phyloP scores from a whole-genome alignment of 2,888 invertebrate genomes.

The Panopea generosa region DNA sequence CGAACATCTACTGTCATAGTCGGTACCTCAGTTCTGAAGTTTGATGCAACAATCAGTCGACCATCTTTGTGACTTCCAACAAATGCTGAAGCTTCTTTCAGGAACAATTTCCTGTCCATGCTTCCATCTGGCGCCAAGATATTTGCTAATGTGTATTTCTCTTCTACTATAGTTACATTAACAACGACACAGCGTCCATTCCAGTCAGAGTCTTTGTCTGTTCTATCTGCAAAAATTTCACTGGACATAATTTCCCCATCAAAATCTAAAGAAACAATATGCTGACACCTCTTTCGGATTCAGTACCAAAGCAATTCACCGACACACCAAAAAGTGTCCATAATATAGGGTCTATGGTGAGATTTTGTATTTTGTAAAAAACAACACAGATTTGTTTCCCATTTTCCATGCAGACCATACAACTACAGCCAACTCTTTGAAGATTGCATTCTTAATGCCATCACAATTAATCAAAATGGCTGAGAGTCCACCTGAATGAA shows the following conservation, averaged over 20 bases:
- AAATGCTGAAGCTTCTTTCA: slow-evolving; percentile 17
- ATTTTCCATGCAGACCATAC: slow-evolving; percentile 22
- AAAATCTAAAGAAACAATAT: slow-evolving; percentile 18
- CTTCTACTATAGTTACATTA: neutral
- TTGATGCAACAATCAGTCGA: slow-evolving; percentile 7
- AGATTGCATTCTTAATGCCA: slow-evolving; percentile 6
- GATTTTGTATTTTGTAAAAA: slow-evolving; percentile 22
- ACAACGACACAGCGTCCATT: slow-evolving; percentile 22
- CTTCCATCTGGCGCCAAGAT: slow-evolving; percentile 19
- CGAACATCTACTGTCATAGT: slow-evolving; percentile 20
- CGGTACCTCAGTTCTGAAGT: slow-evolving; percentile 8
- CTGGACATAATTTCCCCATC: slow-evolving; percentile 8
- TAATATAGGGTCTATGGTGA: slow-evolving; percentile 13
- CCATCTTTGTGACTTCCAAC: slow-evolving; percentile 6
- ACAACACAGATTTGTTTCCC: slow-evolving; percentile 8
- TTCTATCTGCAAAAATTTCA: neutral
- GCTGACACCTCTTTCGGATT: slow-evolving; percentile 12
- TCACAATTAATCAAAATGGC: slow-evolving; percentile 15
- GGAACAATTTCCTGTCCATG: slow-evolving; percentile 11
- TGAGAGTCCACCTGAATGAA: neutral
- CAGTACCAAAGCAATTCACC: slow-evolving; percentile 10
- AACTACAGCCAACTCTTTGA: slow-evolving; percentile 8
- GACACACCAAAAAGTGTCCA: slow-evolving; percentile 33
- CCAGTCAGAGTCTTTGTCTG: slow-evolving; percentile 4
- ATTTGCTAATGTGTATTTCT: slow-evolving; percentile 8